Percentiles rank a stretch among this genome's conserved stretches.
Evolutionary conservation across 2,797 vertebrate genomes (phyloP).

Genomic region (Chrosomus eos): DNA sequence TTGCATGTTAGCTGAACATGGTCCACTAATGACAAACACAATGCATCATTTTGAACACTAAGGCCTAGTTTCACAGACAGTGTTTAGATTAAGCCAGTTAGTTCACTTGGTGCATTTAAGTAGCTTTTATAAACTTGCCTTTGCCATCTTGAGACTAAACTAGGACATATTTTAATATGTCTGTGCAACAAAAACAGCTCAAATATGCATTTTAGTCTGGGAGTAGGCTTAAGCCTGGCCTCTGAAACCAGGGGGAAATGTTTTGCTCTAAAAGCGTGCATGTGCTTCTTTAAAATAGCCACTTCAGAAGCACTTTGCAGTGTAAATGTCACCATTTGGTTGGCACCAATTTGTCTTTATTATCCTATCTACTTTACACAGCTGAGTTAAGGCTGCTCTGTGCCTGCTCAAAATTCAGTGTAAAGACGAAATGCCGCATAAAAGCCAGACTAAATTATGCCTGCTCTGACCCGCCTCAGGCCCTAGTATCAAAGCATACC

Average conservation of each 20-base stretch:
- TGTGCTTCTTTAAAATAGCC: background rate
- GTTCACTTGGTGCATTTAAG: too few relatives aligned
- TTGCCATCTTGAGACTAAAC: too few relatives aligned
- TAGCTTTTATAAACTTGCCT: too few relatives aligned
- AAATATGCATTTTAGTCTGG: background rate
- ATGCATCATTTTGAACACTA: background rate
- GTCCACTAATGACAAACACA: background rate
- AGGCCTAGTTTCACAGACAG: background rate
- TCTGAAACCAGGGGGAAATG: background rate
- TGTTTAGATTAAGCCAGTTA: background rate
- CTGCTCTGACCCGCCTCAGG: too few relatives aligned
- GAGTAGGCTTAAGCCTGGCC: background rate
- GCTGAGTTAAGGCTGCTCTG: background rate
- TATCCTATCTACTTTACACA: too few relatives aligned
- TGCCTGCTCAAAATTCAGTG: too few relatives aligned
- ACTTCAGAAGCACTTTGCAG: too few relatives aligned
- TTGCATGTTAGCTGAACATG: background rate
- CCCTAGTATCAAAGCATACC: background rate
- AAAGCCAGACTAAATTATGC: background rate
- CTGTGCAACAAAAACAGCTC: too few relatives aligned
- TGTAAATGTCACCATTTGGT: too few relatives aligned
- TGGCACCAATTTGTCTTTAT: too few relatives aligned
- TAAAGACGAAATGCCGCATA: background rate
- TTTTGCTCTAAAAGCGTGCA: background rate
- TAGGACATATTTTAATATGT: too few relatives aligned